These are phyloP conservation scores for Anastatus disparis DNA, from an alignment of 1,140 invertebrate genomes.

Conservation along the genomic window DNA sequence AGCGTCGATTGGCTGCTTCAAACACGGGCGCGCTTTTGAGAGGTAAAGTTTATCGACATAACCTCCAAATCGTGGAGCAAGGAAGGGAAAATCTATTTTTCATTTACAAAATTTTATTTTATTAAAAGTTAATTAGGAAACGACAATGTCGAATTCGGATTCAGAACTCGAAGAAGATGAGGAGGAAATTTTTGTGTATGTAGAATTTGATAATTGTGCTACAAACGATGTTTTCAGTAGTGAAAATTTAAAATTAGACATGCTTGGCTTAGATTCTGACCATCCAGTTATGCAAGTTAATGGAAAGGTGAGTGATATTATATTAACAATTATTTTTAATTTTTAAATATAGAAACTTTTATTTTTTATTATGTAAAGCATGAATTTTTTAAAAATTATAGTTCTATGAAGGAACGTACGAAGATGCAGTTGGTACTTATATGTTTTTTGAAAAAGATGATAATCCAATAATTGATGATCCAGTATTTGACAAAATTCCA, in stretches of 20 bases:
- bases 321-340: conserved; percentile 3
- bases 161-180: conserved; percentile 54
- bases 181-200: conserved; percentile 62
- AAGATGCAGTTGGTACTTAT: conserved; percentile 66
- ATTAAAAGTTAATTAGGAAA: background rate
- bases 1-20: conserved; percentile 12
- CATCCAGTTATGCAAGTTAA: conserved; percentile 69
- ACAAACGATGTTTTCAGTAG: conserved; percentile 52
- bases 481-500: conserved; percentile 62
- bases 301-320: conserved; percentile 60
- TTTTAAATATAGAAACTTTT: conserved; percentile 14
- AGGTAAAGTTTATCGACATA: background rate
- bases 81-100: background rate
- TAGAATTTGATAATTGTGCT: conserved; percentile 60
- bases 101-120: background rate
- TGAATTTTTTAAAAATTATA: conserved; percentile 42
- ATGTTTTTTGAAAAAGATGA: conserved; percentile 67
- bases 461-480: conserved; percentile 58
- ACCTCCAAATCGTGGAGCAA: background rate
- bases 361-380: conserved; percentile 6
- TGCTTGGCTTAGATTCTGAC: conserved; percentile 68
- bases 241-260: conserved; percentile 59
- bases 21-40: conserved; percentile 19
- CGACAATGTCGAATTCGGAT: conserved; percentile 36
- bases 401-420: conserved; percentile 67